Base-by-base conservation (phyloP, 2,797 vertebrate genomes). In the Anisognathus igniventris region DNA sequence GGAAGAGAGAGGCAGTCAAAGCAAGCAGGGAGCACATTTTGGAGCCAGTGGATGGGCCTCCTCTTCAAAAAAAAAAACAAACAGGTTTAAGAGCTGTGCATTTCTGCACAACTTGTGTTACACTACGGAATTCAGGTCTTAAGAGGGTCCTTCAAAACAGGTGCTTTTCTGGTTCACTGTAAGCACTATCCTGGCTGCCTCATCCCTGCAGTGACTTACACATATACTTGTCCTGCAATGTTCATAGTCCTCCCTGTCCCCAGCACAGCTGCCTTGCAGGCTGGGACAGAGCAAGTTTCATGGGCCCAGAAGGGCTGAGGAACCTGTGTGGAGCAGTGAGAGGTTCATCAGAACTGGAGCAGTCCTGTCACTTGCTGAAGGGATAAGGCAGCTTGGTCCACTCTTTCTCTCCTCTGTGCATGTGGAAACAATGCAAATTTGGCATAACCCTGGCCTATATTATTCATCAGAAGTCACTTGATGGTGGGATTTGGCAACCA, bases 251-350 rank as follows among this genome's bases (percentile, higher is more conserved):
- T 53, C 33, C 54, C n/a, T 51, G 28, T 47, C 25, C 40, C 23
- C 57, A 37, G 48, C 39, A 76, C 12, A 53, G 47, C 33, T 65
- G 50, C 47, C 44, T 80, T 66, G n/a, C 72, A 66, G 28, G 14
- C 20, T 50, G 27, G 23, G 51, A 25, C 53, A 67, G 64, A 45
- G 33, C 1, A 6, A 64, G 6, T 39, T 60, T 66, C 4, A 7
- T 4, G 16, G 37, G 22, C 12, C 25, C 25, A 61, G 21, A 18
- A 37, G 5, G 40, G 27, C 9, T 35, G 53, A 84, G 58, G 50
- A 91, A 72, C 30, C 0, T 0, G 1, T 13, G n/a, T 2, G 4
- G 8, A 51, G 65, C 48, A 62, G 10, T 12, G 25, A 60, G 37
- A 35, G 14, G 37, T 33, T 66, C 20, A 10, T 60, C 48, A 60